Percentiles rank a stretch among this genome's conserved stretches.
phyloP scores from a whole-genome alignment of 2,113 vertebrate species.

The Narcine bancroftii region DNA sequence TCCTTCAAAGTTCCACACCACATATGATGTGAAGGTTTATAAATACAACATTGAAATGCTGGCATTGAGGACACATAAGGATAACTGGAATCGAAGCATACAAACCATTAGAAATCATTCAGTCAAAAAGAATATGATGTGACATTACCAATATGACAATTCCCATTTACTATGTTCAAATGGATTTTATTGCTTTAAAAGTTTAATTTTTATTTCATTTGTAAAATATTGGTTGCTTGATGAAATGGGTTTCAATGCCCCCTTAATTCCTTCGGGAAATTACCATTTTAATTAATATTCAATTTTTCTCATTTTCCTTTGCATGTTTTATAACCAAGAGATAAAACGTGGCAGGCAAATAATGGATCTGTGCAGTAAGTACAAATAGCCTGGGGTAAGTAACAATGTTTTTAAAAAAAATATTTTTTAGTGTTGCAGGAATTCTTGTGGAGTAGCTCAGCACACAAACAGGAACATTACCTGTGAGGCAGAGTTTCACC shows the following conservation, averaged over 20 bases:
- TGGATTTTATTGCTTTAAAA: background rate
- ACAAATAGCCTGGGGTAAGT: background rate
- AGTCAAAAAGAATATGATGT: background rate
- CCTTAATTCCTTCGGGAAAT: background rate
- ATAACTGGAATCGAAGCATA: background rate
- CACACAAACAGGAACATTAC: background rate
- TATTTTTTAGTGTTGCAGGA: too few relatives aligned
- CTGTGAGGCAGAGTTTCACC: too few relatives aligned
- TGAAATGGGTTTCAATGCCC: background rate
- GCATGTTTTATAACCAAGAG: background rate
- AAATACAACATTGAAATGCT: background rate
- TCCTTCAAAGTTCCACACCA: background rate
- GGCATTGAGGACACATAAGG: background rate
- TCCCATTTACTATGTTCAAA: background rate
- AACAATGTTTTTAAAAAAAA: too few relatives aligned
- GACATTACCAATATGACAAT: background rate
- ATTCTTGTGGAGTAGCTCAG: background rate
- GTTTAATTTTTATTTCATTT: background rate
- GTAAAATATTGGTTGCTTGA: background rate
- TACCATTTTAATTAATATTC: background rate
- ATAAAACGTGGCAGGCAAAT: background rate
- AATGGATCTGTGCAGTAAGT: background rate
- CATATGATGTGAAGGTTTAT: background rate
- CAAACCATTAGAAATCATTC: background rate
- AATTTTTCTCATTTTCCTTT: background rate